Conservation (phyloP, 1,140 invertebrate species). For the Capitella teleta region DNA sequence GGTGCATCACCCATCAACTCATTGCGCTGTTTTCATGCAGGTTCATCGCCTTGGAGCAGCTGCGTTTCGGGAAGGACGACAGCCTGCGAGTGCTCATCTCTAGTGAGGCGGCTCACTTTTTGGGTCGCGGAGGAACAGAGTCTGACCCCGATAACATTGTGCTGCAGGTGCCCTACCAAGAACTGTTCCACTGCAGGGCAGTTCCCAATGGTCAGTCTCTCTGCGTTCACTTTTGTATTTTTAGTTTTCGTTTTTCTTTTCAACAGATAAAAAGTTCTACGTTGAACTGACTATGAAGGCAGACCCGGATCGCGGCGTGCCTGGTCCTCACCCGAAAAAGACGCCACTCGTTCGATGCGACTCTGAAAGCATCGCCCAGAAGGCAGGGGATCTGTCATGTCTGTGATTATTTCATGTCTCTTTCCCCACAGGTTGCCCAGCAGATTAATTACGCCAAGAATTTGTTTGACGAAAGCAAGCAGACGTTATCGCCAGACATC, state of each 20-base stretch:
- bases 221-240: not conserved
- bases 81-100: constrained; percentile 64
- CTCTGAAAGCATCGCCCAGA: constrained; percentile 61
- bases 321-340: constrained; percentile 18
- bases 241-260: not conserved
- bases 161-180: constrained; percentile 49
- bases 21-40: constrained; percentile 44
- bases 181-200: constrained; percentile 17
- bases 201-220: constrained; percentile 1
- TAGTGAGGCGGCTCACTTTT: constrained; percentile 64
- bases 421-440: constrained; percentile 47
- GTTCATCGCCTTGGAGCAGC: constrained; percentile 69
- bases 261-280: constrained; percentile 46
- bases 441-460: constrained; percentile 77
- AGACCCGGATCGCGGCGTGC: constrained; percentile 45
- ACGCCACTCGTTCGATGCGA: constrained; percentile 74
- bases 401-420: not conserved
- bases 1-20: constrained; percentile 56
- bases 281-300: constrained; percentile 59
- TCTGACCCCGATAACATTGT: constrained; percentile 48
- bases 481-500: constrained; percentile 30
- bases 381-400: constrained; percentile 47
- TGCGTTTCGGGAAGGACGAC: constrained; percentile 55
- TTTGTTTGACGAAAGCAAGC: constrained; percentile 66
- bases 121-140: constrained; percentile 50